A percentile compares a stretch with the other conserved stretches of the same genome.
Conservation (phyloP, 37 sponge, comb jelly and placozoan species). For the Eunapius fragilis region DNA sequence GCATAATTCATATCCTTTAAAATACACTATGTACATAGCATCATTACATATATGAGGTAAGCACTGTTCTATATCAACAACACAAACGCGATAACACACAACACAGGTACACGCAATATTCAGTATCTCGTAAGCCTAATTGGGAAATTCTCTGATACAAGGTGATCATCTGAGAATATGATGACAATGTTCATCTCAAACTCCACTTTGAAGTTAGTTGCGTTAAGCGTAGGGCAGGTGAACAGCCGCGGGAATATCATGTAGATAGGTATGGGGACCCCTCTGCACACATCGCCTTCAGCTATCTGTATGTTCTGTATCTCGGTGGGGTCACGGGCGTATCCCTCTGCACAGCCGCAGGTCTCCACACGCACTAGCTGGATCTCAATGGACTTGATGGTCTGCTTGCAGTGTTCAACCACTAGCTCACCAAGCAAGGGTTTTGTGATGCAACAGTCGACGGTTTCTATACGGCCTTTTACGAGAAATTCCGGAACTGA, state of each 20-base stretch:
- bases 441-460: conserved; percentile 87
- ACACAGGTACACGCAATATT: not conserved
- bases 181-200: conserved; percentile 95
- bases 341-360: conserved; percentile 99
- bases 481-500: conserved; percentile 86
- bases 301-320: conserved; percentile 99
- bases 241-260: conserved; percentile 99
- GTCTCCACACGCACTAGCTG: conserved; percentile 98
- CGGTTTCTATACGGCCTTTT: conserved; percentile 85
- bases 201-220: conserved; percentile 95
- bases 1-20: no score
- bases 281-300: conserved; percentile 93
- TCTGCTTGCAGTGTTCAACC: conserved; percentile 68
- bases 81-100: not conserved
- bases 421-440: conserved; percentile 84
- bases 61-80: not conserved
- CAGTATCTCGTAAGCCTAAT: conserved; percentile 79
- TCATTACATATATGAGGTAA: no score
- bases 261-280: conserved; percentile 87
- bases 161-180: conserved; percentile 87
- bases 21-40: no score
- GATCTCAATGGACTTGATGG: conserved; percentile 93
- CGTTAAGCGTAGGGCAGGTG: conserved; percentile 92
- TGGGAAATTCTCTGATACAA: conserved; percentile 97
- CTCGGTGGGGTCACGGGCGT: conserved; percentile 95